Evolutionary conservation across 53 echinoderm and acorn worm species (phyloP).

Genomic region (Holothuria leucospilota): DNA sequence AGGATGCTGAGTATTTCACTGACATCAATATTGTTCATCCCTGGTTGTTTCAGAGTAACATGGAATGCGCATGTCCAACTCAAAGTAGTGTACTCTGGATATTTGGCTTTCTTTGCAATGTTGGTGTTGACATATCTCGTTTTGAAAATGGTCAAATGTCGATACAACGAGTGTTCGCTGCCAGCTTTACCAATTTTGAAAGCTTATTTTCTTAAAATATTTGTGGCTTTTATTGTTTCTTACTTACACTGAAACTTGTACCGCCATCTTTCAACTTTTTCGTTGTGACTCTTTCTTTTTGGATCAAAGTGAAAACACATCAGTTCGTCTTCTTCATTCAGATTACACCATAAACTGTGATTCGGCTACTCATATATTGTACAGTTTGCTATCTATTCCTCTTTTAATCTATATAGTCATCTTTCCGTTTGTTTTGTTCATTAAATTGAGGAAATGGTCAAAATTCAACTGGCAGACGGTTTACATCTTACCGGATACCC

Average conservation of each 20-base stretch:
- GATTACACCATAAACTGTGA: slow-evolving; percentile 69
- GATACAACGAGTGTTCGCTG: too few relatives aligned
- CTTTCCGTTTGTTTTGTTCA: slow-evolving; percentile 57
- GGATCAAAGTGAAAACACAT: background rate
- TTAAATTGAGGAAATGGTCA: slow-evolving; percentile 41
- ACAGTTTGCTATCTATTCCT: slow-evolving; percentile 46
- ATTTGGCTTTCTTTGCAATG: too few relatives aligned
- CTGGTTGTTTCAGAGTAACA: too few relatives aligned
- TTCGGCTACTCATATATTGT: background rate
- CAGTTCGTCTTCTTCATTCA: slow-evolving; percentile 27
- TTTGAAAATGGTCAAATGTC: too few relatives aligned
- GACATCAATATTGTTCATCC: too few relatives aligned
- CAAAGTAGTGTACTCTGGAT: too few relatives aligned
- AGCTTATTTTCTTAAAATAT: too few relatives aligned
- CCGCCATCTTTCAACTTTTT: slow-evolving; percentile 44
- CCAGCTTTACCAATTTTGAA: too few relatives aligned
- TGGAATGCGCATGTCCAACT: too few relatives aligned
- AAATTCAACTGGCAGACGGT: background rate
- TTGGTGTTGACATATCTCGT: too few relatives aligned
- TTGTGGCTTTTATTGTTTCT: slow-evolving; percentile 50
- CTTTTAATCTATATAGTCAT: slow-evolving; percentile 53
- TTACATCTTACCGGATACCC: background rate
- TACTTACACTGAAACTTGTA: slow-evolving; percentile 61
- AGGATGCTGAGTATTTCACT: too few relatives aligned
- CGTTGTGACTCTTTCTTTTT: slow-evolving; percentile 60